Evolutionary conservation across 2,888 invertebrate genomes (phyloP).

Genomic region (Trichogramma evanescens): DNA sequence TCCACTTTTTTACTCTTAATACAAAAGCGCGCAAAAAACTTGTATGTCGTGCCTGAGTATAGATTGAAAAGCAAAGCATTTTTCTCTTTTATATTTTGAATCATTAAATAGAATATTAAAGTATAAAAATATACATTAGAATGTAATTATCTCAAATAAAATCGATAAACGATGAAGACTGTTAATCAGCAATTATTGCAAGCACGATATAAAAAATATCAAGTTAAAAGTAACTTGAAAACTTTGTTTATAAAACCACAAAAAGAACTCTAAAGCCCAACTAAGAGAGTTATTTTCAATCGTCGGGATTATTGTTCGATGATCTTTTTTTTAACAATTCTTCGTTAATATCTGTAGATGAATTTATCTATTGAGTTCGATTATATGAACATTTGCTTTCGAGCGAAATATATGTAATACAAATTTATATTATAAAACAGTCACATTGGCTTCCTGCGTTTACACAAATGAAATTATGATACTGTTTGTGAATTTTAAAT

Average conservation of each 20-base stretch:
- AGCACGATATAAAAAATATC: conserved; percentile 8
- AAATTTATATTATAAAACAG: conserved; percentile 9
- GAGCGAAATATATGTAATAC: conserved; percentile 8
- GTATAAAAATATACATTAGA: conserved; percentile 6
- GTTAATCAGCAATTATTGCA: conserved; percentile 23
- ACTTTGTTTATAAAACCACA: conserved; percentile 15
- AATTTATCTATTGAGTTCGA: conserved; percentile 19
- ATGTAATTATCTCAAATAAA: conserved; percentile 8
- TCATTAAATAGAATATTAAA: conserved; percentile 7
- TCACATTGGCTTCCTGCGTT: conserved; percentile 22
- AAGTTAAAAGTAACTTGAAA: conserved; percentile 10
- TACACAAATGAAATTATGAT: background rate
- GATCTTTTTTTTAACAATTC: conserved; percentile 13
- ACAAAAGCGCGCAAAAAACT: conserved; percentile 9
- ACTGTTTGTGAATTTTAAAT: no score
- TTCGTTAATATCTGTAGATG: conserved; percentile 10
- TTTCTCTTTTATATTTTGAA: conserved; percentile 15
- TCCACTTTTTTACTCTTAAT: no score
- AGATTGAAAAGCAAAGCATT: conserved; percentile 20
- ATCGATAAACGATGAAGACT: conserved; percentile 24
- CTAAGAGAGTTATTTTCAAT: background rate
- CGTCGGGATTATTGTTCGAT: no score
- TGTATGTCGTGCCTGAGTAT: conserved; percentile 19
- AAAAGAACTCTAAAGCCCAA: conserved; percentile 3
- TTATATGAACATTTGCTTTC: conserved; percentile 20